Conservation (phyloP, 1,140 invertebrate genomes). For the Procambarus clarkii region DNA sequence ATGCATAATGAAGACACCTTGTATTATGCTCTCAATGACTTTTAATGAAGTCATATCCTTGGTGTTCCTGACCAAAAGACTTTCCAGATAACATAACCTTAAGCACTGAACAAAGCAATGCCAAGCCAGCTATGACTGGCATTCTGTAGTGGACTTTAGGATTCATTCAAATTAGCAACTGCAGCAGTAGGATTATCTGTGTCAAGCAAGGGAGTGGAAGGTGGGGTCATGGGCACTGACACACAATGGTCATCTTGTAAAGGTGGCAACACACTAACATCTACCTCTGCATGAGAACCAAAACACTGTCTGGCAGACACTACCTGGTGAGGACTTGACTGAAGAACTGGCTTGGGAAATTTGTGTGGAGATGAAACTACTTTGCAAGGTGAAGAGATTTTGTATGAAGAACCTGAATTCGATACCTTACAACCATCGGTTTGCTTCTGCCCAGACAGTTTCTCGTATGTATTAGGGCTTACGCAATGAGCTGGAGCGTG, state of each 20-base stretch:
- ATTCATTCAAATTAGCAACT: slow-evolving; percentile 17
- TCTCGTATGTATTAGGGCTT: slow-evolving; percentile 3
- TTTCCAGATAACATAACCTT: not conserved
- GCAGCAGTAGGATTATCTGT: slow-evolving; percentile 22
- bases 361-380: slow-evolving; percentile 5
- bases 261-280: not conserved
- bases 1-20: slow-evolving; percentile 39
- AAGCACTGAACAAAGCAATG: not conserved
- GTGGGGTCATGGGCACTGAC: slow-evolving; percentile 42
- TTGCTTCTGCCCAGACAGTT: not conserved
- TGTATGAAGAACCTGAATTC: not conserved
- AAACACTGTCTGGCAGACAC: not conserved
- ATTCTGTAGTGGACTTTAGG: not conserved
- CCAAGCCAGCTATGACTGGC: not conserved
- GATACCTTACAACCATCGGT: not conserved
- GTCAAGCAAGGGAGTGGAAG: slow-evolving; percentile 44
- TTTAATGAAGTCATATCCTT: not conserved
- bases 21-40: not conserved
- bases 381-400: not conserved
- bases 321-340: slow-evolving; percentile 5
- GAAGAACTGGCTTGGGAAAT: slow-evolving; percentile 17
- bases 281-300: not conserved
- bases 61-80: not conserved
- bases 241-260: not conserved
- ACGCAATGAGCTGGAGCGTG: not conserved